A percentile compares a stretch with the other conserved stretches of the same genome.
Evolutionary conservation across 2,888 invertebrate genomes (phyloP).

Genomic region (Geotrupes spiniger): DNA sequence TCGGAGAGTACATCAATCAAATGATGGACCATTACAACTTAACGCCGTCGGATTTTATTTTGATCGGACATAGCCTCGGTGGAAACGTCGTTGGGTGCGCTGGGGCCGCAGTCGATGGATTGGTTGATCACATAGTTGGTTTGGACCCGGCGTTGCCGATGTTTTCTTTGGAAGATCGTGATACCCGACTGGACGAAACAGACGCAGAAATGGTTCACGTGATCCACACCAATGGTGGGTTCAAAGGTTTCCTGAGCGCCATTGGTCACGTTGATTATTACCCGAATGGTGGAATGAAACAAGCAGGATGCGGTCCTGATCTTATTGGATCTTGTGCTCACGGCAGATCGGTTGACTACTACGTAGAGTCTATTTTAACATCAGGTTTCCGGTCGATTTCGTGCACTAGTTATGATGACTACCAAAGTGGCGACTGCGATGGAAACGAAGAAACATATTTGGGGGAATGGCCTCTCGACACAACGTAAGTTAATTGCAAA

Average conservation of each 20-base stretch:
- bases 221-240: conserved; percentile 24
- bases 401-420: conserved; percentile 20
- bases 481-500: conserved; percentile 20
- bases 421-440: conserved; percentile 19
- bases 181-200: neutral
- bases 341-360: conserved; percentile 41
- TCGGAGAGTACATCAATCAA: conserved; percentile 21
- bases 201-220: conserved; percentile 20
- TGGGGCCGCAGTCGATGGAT: conserved; percentile 20
- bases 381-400: conserved; percentile 34
- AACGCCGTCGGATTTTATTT: conserved; percentile 9
- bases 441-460: conserved; percentile 14
- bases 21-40: conserved; percentile 19
- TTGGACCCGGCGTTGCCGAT: conserved; percentile 25
- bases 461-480: conserved; percentile 17
- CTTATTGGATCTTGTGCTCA: conserved; percentile 39
- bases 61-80: conserved; percentile 27
- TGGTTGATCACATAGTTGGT: conserved; percentile 25
- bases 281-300: conserved; percentile 26
- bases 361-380: conserved; percentile 40
- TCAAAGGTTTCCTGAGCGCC: conserved; percentile 24
- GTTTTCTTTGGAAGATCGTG: conserved; percentile 2
- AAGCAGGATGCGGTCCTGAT: conserved; percentile 27
- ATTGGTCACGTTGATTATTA: conserved; percentile 27
- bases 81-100: conserved; percentile 31